These are phyloP conservation scores for Zosterops pallidus DNA, from an alignment of 2,113 vertebrate genomes.

Conservation along the genomic window DNA sequence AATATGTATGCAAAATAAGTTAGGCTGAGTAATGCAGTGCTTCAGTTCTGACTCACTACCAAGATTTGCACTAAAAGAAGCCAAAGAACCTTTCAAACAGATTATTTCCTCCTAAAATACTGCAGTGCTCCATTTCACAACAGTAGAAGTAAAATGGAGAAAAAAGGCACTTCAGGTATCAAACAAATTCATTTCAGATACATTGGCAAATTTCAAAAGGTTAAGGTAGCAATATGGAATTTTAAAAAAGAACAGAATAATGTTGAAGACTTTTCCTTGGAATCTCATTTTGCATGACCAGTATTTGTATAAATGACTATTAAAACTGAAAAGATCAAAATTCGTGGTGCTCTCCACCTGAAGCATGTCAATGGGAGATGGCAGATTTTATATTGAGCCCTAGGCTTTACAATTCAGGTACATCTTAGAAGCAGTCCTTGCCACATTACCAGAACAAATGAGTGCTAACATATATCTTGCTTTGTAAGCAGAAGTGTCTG, in stretches of 20 bases:
- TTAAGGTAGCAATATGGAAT: neutral
- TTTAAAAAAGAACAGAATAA: neutral
- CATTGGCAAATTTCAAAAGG: neutral
- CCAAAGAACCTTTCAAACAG: neutral
- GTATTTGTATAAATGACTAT: neutral
- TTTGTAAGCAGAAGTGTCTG: constrained; percentile 6
- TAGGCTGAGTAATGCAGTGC: neutral
- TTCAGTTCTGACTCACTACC: neutral
- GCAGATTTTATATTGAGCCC: neutral
- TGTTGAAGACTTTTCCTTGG: neutral
- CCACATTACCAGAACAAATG: neutral
- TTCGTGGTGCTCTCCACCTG: neutral
- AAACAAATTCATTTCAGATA: neutral
- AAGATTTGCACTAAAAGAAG: neutral
- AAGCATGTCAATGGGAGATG: neutral
- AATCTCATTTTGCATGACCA: neutral
- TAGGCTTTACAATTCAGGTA: neutral
- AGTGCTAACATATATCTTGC: neutral
- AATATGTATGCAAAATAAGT: neutral
- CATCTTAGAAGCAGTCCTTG: neutral
- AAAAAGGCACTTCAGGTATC: neutral
- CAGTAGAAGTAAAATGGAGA: neutral
- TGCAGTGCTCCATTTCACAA: neutral
- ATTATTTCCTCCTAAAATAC: neutral
- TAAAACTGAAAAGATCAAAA: neutral